Conservation (phyloP, 2,888 invertebrate genomes). For the Amaurobius ferox region DNA sequence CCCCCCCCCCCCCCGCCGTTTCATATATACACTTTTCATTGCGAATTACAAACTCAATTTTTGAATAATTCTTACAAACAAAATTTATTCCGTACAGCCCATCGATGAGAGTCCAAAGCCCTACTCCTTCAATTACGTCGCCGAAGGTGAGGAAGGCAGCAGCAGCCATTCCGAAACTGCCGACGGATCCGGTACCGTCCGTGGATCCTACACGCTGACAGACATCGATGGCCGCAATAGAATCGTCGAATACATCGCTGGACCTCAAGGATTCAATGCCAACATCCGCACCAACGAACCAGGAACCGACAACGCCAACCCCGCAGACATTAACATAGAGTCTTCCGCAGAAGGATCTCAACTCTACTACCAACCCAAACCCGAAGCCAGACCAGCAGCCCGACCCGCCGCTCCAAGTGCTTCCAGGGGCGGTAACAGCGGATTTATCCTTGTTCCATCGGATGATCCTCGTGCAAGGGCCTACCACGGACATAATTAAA, state of each 20-base stretch:
- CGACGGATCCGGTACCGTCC: conserved; percentile 44
- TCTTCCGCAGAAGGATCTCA: conserved; percentile 20
- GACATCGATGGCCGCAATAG: conserved; percentile 45
- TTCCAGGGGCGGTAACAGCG: not conserved
- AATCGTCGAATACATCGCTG: conserved; percentile 74
- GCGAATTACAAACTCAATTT: too few species aligned
- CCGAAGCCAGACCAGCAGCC: not conserved
- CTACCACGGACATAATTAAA: not conserved
- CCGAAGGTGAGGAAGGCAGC: conserved; percentile 52
- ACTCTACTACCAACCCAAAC: conserved; percentile 12
- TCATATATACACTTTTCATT: too few species aligned
- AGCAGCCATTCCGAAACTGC: conserved; percentile 52
- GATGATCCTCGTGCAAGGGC: not conserved
- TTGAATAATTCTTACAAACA: too few species aligned
- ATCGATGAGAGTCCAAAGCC: conserved; percentile 52
- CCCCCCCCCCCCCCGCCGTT: too few species aligned
- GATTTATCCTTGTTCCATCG: not conserved
- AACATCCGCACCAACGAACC: conserved; percentile 50
- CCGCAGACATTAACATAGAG: conserved; percentile 48
- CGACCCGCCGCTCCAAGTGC: not conserved
- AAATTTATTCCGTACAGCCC: too few species aligned
- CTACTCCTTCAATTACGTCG: conserved; percentile 65
- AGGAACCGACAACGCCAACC: conserved; percentile 38
- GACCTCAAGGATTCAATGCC: conserved; percentile 39
- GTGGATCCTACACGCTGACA: conserved; percentile 54